phyloP scores from a whole-genome alignment of 2,888 invertebrate species.

The Drepanosiphum platanoidis region DNA sequence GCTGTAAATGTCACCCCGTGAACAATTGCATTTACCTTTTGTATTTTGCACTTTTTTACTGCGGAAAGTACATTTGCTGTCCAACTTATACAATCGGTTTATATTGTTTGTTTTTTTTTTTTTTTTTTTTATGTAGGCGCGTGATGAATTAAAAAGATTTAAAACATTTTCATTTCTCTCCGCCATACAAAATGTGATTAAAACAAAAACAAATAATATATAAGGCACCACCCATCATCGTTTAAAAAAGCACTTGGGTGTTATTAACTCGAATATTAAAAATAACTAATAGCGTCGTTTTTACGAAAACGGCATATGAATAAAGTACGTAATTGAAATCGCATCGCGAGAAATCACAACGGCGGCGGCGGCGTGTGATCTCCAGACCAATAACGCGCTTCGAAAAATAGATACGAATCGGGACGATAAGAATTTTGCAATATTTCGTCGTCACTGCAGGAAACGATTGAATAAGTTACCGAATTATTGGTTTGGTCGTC shows the following conservation, averaged over 20 bases:
- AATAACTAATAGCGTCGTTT: neutral
- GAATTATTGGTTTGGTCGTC: neutral
- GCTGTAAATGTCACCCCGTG: neutral
- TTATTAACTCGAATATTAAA: neutral
- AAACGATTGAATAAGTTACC: neutral
- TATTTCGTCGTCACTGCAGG: neutral
- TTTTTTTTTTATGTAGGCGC: neutral
- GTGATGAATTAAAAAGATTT: slow-evolving; percentile 19
- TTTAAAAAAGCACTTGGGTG: no score
- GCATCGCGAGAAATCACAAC: neutral
- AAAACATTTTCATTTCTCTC: neutral
- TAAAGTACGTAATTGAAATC: neutral
- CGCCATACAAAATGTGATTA: neutral
- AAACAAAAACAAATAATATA: neutral
- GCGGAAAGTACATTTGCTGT: neutral
- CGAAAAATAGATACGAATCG: neutral
- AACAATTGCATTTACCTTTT: slow-evolving; percentile 9
- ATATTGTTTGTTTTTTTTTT: neutral
- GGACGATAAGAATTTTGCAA: neutral
- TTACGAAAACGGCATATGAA: neutral
- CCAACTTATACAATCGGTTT: neutral
- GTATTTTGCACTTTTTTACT: slow-evolving; percentile 12
- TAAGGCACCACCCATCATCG: neutral
- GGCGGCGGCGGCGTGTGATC: neutral
- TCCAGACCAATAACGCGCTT: neutral